Evolutionary conservation across 2,888 invertebrate species (phyloP).

Genomic region (Melieria crassipennis): DNA sequence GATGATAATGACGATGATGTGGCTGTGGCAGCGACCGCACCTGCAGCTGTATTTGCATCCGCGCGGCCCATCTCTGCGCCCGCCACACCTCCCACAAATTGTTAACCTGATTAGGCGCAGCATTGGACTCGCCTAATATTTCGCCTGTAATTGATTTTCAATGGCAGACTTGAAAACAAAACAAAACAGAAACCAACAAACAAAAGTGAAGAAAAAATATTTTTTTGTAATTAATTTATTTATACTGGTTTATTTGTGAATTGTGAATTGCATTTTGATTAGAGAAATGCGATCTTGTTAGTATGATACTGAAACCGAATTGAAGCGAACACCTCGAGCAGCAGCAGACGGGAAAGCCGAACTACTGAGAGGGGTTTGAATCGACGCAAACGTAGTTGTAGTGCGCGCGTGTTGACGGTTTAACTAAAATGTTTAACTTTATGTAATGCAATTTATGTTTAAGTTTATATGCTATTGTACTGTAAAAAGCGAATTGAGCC

Average conservation of each 20-base stretch:
- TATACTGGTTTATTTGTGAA: constrained; percentile 23
- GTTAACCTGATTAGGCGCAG: constrained; percentile 45
- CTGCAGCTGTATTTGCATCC: constrained; percentile 34
- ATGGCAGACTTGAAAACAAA: constrained; percentile 1
- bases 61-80: constrained; percentile 41
- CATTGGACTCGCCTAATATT: constrained; percentile 19
- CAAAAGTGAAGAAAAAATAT: constrained; percentile 14
- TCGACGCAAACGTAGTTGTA: constrained; percentile 6
- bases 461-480: constrained; percentile 15
- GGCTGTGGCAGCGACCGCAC: constrained; percentile 32
- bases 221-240: constrained; percentile 27
- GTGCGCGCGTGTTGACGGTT: constrained; percentile 7
- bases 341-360: neutral
- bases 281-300: constrained; percentile 14
- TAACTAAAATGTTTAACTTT: constrained; percentile 16
- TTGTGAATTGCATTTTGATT: constrained; percentile 16
- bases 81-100: constrained; percentile 42
- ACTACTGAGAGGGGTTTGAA: neutral
- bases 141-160: constrained; percentile 23
- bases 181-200: constrained; percentile 9
- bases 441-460: constrained; percentile 5
- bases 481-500: neutral
- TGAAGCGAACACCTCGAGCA: constrained; percentile 1
- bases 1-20: constrained; percentile 12
- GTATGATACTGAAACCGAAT: constrained; percentile 10